phyloP scores from a whole-genome alignment of 2,888 invertebrate species.

The Apamea crenata region DNA sequence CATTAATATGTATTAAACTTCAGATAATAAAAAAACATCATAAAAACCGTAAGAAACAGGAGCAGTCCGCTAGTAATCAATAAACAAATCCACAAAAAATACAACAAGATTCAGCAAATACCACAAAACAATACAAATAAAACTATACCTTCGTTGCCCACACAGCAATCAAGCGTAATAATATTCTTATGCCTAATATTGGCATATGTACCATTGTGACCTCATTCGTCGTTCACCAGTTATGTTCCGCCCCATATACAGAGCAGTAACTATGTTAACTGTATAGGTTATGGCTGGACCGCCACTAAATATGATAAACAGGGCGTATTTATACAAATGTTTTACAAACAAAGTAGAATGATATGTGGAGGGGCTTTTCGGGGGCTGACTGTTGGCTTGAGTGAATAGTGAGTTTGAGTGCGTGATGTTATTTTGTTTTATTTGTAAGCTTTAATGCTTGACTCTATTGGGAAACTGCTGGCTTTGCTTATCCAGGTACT shows the following conservation, averaged over 20 bases:
- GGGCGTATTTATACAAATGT: slow-evolving; percentile 62
- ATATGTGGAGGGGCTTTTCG: slow-evolving; percentile 29
- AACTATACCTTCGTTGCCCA: slow-evolving; percentile 55
- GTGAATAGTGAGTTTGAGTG: slow-evolving; percentile 3
- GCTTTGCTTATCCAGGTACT: not conserved
- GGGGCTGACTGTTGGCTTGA: not conserved
- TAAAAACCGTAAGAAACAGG: not conserved
- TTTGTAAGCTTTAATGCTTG: not conserved
- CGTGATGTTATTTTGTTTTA: slow-evolving; percentile 19
- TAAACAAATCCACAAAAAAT: slow-evolving; percentile 26
- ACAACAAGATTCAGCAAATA: slow-evolving; percentile 42
- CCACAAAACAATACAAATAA: slow-evolving; percentile 46
- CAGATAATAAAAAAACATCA: not conserved
- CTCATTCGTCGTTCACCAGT: slow-evolving; percentile 52
- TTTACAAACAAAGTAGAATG: slow-evolving; percentile 63
- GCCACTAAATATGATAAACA: slow-evolving; percentile 69
- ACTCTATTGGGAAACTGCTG: not conserved
- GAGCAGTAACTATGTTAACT: slow-evolving; percentile 56
- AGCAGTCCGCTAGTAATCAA: not conserved
- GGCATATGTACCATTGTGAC: slow-evolving; percentile 58
- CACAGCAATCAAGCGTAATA: slow-evolving; percentile 57
- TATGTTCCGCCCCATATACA: slow-evolving; percentile 52
- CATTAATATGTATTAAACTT: no score
- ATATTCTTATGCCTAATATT: slow-evolving; percentile 56
- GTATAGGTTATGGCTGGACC: slow-evolving; percentile 53